Conservation (phyloP, 2,888 invertebrate genomes). For the Caenorhabditis zanzibari region DNA sequence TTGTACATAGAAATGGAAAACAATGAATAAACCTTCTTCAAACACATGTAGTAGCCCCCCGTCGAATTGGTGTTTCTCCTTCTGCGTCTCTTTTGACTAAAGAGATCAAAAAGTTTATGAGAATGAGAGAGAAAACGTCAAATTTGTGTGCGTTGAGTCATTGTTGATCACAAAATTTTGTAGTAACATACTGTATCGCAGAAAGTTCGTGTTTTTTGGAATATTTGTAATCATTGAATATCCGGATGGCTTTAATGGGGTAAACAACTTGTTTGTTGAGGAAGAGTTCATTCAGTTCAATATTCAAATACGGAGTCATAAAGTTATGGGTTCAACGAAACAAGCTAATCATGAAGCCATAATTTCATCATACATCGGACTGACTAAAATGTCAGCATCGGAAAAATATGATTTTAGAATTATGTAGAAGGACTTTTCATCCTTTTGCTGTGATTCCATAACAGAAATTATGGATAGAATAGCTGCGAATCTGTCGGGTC, state of each 20-base stretch:
- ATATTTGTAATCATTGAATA: conserved; percentile 7
- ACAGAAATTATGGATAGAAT: conserved; percentile 9
- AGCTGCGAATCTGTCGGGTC: conserved; percentile 20
- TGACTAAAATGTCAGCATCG: not conserved
- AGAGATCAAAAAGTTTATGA: conserved; percentile 27
- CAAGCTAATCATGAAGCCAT: conserved; percentile 23
- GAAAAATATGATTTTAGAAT: not conserved
- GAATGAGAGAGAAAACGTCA: not conserved
- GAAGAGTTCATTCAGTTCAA: not conserved
- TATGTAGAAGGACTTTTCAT: conserved; percentile 15
- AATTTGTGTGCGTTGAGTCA: conserved; percentile 28
- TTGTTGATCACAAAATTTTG: conserved; percentile 32
- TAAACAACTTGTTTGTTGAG: not conserved
- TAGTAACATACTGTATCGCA: not conserved
- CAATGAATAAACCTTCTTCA: conserved; percentile 13
- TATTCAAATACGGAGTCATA: not conserved
- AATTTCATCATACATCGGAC: conserved; percentile 33
- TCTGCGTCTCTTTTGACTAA: conserved; percentile 41
- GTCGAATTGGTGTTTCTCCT: not conserved
- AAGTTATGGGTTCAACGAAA: too few species aligned
- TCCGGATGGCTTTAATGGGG: not conserved
- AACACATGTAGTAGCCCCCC: conserved; percentile 14
- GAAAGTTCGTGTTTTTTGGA: not conserved
- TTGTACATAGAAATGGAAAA: not conserved
- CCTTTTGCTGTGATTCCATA: conserved; percentile 16